phyloP scores from a whole-genome alignment of 2,888 invertebrate species.

The Caenorhabditis drosophilae region DNA sequence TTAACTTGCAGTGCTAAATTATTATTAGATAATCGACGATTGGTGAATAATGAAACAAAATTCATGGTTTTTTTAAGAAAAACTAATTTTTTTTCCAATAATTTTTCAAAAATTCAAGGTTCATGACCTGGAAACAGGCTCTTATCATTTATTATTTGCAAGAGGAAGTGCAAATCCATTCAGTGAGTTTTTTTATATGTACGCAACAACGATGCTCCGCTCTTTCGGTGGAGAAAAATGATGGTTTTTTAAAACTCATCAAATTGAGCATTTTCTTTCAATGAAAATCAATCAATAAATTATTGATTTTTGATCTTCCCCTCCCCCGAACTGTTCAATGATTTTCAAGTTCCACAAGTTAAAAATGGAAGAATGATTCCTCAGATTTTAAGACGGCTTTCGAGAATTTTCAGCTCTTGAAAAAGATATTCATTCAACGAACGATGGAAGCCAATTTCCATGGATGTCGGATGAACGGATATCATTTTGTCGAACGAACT shows the following conservation, averaged over 20 bases:
- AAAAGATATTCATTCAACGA: constrained; percentile 56
- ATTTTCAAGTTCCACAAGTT: too few species aligned
- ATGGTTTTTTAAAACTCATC: too few species aligned
- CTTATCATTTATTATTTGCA: constrained; percentile 51
- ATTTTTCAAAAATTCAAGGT: constrained; percentile 23
- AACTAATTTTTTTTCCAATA: constrained; percentile 4
- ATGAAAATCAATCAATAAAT: too few species aligned
- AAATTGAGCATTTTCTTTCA: too few species aligned
- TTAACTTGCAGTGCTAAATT: constrained; percentile 44
- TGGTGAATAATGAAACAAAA: constrained; percentile 33
- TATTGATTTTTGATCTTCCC: too few species aligned
- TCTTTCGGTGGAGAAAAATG: not conserved
- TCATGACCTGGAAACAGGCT: constrained; percentile 44
- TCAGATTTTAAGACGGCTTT: too few species aligned
- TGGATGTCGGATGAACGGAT: constrained; percentile 52
- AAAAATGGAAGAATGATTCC: too few species aligned
- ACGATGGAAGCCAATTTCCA: constrained; percentile 51
- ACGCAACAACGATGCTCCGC: not conserved
- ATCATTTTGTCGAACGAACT: constrained; percentile 43
- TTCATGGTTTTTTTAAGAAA: constrained; percentile 34
- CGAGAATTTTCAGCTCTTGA: constrained; percentile 50
- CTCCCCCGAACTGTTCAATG: too few species aligned
- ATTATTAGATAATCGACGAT: constrained; percentile 35
- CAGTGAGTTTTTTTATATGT: constrained; percentile 33
- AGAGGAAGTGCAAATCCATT: constrained; percentile 50